Evolutionary conservation across 1,140 invertebrate genomes (phyloP).

Genomic region (Conus ventricosus): DNA sequence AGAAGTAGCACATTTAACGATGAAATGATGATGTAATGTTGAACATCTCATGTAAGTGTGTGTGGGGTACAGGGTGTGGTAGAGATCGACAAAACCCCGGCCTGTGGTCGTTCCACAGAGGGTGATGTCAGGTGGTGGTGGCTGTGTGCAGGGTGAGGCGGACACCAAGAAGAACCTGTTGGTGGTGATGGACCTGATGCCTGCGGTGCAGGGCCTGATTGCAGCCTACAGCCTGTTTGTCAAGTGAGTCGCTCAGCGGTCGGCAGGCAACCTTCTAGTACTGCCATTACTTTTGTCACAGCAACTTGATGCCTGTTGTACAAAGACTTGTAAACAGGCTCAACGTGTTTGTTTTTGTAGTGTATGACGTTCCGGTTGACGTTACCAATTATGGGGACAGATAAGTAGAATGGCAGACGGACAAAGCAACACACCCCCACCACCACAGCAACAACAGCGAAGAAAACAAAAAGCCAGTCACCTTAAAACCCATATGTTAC

Average conservation of each 20-base stretch:
- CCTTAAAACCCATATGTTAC: too few species aligned
- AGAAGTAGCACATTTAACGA: too few species aligned
- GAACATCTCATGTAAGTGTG: too few species aligned
- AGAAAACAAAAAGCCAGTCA: too few species aligned
- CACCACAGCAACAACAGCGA: too few species aligned
- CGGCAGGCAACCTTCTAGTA: background rate
- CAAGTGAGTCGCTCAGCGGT: conserved; percentile 57
- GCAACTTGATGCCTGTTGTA: background rate
- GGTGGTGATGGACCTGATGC: conserved; percentile 79
- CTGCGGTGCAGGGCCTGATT: conserved; percentile 79
- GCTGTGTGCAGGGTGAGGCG: conserved; percentile 42
- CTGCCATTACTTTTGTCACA: background rate
- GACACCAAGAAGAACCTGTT: conserved; percentile 67
- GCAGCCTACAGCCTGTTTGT: conserved; percentile 78
- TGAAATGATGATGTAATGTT: too few species aligned
- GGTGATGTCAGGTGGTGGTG: background rate
- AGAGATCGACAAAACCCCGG: too few species aligned
- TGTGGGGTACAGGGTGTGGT: too few species aligned
- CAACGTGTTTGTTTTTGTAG: background rate
- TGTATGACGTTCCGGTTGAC: background rate
- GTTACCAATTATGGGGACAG: background rate
- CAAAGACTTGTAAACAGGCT: background rate
- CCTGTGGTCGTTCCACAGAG: conserved; percentile 48
- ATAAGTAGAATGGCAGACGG: too few species aligned
- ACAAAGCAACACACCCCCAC: too few species aligned